Conservation (phyloP, 2,113 vertebrate genomes). For the Chloebia gouldiae region DNA sequence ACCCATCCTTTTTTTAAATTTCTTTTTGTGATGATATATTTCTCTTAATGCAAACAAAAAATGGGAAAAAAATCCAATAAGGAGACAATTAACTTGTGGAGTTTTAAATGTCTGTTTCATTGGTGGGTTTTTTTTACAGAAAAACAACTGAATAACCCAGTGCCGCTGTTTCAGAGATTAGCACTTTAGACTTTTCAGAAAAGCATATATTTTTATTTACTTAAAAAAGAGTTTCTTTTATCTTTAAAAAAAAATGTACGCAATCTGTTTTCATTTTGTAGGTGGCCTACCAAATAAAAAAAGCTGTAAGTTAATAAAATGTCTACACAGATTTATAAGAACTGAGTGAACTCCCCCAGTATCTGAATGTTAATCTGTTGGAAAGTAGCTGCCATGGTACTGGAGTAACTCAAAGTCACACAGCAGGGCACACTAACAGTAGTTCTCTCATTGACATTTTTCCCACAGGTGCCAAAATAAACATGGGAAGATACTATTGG, state of each 20-base stretch:
- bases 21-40: background rate
- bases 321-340: constrained; percentile 17
- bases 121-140: background rate
- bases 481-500: constrained; percentile 16
- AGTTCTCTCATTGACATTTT: constrained; percentile 51
- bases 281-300: constrained; percentile 51
- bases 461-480: constrained; percentile 40
- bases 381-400: constrained; percentile 64
- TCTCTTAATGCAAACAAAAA: background rate
- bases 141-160: background rate
- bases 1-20: background rate
- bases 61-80: background rate
- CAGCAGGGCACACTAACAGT: background rate
- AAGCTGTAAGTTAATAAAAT: constrained; percentile 47
- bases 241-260: background rate
- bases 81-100: background rate
- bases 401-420: constrained; percentile 52
- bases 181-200: background rate
- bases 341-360: constrained; percentile 4
- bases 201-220: background rate
- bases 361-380: constrained; percentile 67
- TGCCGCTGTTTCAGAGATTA: background rate
- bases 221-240: background rate
- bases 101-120: background rate
- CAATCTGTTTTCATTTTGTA: constrained; percentile 22